phyloP scores from a whole-genome alignment of 2,113 vertebrate genomes.

The Calidris pugnax region DNA sequence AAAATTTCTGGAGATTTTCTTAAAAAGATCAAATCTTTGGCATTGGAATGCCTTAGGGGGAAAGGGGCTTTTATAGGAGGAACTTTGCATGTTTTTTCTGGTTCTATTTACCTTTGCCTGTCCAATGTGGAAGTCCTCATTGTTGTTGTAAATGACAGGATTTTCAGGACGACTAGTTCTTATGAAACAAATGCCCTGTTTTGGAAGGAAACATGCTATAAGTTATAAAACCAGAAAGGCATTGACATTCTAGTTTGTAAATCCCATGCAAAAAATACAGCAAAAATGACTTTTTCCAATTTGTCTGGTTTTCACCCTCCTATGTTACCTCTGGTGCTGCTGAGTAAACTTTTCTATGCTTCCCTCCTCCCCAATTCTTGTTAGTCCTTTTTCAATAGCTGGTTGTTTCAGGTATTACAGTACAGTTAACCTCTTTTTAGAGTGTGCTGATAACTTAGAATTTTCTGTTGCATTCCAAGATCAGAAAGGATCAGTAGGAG shows the following conservation, averaged over 20 bases:
- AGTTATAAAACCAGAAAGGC: background rate
- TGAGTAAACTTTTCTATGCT: background rate
- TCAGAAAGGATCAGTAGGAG: background rate
- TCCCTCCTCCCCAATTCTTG: background rate
- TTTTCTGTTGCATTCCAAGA: background rate
- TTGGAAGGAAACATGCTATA: background rate
- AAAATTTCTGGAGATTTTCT: background rate
- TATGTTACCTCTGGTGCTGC: background rate
- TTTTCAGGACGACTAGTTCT: constrained; percentile 92
- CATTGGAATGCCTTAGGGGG: background rate
- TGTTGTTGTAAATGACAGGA: constrained; percentile 89
- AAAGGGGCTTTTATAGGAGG: background rate
- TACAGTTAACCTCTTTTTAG: background rate
- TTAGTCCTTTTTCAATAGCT: background rate
- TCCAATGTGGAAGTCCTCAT: constrained; percentile 91
- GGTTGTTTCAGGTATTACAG: background rate
- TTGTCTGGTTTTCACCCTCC: background rate
- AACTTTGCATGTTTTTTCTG: background rate
- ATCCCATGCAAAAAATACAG: background rate
- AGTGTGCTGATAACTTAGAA: background rate
- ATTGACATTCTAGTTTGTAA: background rate
- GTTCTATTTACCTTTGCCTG: constrained; percentile 85
- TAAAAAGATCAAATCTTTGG: background rate
- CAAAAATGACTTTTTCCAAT: background rate
- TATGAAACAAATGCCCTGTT: constrained; percentile 93